phyloP scores from a whole-genome alignment of 2,888 invertebrate species.

The Uloborus plumipes region DNA sequence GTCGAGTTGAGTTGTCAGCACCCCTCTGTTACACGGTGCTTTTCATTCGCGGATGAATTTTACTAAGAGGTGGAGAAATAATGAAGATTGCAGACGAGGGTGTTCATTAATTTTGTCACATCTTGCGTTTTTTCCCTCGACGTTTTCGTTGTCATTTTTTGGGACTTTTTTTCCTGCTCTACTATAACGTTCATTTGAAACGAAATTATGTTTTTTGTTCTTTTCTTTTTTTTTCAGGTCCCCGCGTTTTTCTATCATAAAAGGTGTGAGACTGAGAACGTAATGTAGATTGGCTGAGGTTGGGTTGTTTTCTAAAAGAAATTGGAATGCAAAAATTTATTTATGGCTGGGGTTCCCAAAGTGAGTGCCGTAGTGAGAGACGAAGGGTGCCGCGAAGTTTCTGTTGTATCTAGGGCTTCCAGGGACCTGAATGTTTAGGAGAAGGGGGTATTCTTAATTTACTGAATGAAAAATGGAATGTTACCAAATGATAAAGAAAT shows the following conservation, averaged over 20 bases:
- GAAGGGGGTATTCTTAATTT: too few species aligned
- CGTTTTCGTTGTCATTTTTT: background rate
- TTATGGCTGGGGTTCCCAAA: too few species aligned
- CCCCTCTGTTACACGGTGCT: background rate
- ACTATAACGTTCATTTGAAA: background rate
- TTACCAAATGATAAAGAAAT: too few species aligned
- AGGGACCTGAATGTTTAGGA: too few species aligned
- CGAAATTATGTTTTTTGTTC: background rate
- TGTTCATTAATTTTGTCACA: constrained; percentile 61
- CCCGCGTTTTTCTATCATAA: background rate
- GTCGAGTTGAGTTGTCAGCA: background rate
- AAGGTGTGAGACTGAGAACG: too few species aligned
- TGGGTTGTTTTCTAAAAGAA: too few species aligned
- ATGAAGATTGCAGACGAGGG: constrained; percentile 42
- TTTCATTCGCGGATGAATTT: background rate
- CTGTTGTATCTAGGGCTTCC: too few species aligned
- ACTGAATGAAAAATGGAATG: too few species aligned
- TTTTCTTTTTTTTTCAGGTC: background rate
- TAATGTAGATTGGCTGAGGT: too few species aligned
- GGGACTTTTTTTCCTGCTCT: background rate
- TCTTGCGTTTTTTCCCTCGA: constrained; percentile 28
- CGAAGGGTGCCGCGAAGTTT: too few species aligned
- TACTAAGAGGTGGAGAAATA: constrained; percentile 34
- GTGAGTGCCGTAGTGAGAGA: too few species aligned
- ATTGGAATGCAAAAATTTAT: too few species aligned